Evolutionary conservation across 2,888 invertebrate genomes (phyloP).

Genomic region (Oligia latruncula): DNA sequence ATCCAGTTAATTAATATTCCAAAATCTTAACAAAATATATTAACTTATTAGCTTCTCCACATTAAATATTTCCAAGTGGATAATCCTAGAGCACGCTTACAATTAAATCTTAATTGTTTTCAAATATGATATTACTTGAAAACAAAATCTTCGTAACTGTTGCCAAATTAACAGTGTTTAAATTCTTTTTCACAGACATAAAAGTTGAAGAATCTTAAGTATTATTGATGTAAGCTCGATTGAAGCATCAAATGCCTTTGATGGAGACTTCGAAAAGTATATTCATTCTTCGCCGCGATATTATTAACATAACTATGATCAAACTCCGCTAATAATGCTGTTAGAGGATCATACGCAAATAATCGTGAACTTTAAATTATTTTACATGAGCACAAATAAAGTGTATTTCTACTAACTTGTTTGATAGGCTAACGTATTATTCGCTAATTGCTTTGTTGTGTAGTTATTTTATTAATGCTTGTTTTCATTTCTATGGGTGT

Average conservation of each 20-base stretch:
- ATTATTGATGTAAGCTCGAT: constrained; percentile 56
- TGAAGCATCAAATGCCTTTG: constrained; percentile 41
- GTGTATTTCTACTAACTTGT: neutral
- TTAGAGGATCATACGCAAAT: constrained; percentile 6
- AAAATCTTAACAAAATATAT: constrained; percentile 21
- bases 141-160: constrained; percentile 18
- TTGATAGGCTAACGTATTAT: neutral
- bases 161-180: constrained; percentile 29
- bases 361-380: neutral
- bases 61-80: constrained; percentile 29
- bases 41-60: constrained; percentile 7
- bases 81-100: constrained; percentile 20
- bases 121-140: constrained; percentile 7
- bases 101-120: constrained; percentile 23
- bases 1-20: constrained; percentile 27
- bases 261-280: constrained; percentile 37
- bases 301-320: constrained; percentile 31
- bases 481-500: neutral
- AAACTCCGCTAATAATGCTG: constrained; percentile 32
- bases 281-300: constrained; percentile 45
- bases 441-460: constrained; percentile 17
- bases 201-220: constrained; percentile 46
- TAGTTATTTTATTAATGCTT: constrained; percentile 4
- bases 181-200: constrained; percentile 27
- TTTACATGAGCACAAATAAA: neutral